phyloP scores from a whole-genome alignment of 2,113 vertebrate species.

The Haplotaxodon microlepis region DNA sequence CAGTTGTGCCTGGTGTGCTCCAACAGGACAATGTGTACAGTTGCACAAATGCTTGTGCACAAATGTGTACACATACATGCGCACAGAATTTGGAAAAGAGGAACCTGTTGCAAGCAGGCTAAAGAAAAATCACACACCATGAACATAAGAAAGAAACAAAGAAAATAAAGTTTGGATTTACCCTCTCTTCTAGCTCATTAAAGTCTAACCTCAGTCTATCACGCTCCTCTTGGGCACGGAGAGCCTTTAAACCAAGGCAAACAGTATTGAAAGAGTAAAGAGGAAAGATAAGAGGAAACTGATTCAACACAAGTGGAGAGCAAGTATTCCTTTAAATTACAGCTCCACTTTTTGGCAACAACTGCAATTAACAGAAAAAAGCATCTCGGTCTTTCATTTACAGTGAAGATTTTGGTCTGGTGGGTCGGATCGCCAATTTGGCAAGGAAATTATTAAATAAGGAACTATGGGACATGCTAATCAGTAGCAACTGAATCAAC shows the following conservation, averaged over 20 bases:
- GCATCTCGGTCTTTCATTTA: neutral
- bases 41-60: constrained; percentile 36
- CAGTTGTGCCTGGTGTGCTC: constrained; percentile 17
- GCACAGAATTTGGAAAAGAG: constrained; percentile 9
- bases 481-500: neutral
- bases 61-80: constrained; percentile 35
- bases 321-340: constrained; percentile 11
- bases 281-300: constrained; percentile 8
- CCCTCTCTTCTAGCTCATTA: constrained; percentile 85
- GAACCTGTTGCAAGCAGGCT: constrained; percentile 61
- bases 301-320: constrained; percentile 17
- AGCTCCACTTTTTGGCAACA: neutral
- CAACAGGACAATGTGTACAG: neutral
- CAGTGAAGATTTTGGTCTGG: neutral
- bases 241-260: constrained; percentile 78
- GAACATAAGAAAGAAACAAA: constrained; percentile 24
- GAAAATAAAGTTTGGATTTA: constrained; percentile 72
- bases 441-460: neutral
- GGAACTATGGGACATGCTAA: neutral
- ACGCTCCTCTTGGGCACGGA: constrained; percentile 76
- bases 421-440: neutral
- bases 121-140: constrained; percentile 55
- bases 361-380: neutral
- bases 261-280: constrained; percentile 56
- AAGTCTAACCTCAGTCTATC: constrained; percentile 84